A percentile compares a stretch with the other conserved stretches of the same genome.
Conservation (phyloP, 2,888 invertebrate genomes). For the Acronicta aceris region DNA sequence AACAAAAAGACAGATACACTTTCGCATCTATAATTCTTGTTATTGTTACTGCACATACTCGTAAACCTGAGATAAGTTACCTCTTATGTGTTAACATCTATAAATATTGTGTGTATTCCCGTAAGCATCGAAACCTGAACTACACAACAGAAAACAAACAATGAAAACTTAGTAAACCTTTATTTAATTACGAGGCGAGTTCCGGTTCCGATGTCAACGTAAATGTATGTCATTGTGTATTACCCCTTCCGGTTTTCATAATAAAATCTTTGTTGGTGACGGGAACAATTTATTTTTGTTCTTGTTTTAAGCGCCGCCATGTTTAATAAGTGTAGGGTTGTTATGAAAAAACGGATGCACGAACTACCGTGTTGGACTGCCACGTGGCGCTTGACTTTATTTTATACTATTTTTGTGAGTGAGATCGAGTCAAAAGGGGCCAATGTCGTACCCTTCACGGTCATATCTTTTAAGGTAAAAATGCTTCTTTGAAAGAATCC, state of each 20-base stretch:
- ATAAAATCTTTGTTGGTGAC: conserved; percentile 49
- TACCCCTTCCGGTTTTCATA: conserved; percentile 45
- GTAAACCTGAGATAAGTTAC: too few species aligned
- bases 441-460: too few species aligned
- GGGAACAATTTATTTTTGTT: conserved; percentile 52
- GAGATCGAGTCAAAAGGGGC: too few species aligned
- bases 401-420: too few species aligned
- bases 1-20: too few species aligned
- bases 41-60: too few species aligned
- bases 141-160: conserved; percentile 1
- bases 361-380: conserved; percentile 4
- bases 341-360: conserved; percentile 4
- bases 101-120: too few species aligned
- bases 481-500: too few species aligned
- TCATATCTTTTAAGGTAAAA: too few species aligned
- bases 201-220: conserved; percentile 30
- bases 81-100: too few species aligned
- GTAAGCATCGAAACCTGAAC: background rate
- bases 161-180: conserved; percentile 11
- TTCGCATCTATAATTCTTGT: too few species aligned
- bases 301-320: conserved; percentile 46
- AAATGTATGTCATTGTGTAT: conserved; percentile 39
- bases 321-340: conserved; percentile 21
- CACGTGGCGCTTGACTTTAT: too few species aligned
- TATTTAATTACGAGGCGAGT: conserved; percentile 26